A percentile compares a stretch with the other conserved stretches of the same genome.
Evolutionary conservation across 2,113 vertebrate species (phyloP).

Genomic region (Muscicapa adusta): DNA sequence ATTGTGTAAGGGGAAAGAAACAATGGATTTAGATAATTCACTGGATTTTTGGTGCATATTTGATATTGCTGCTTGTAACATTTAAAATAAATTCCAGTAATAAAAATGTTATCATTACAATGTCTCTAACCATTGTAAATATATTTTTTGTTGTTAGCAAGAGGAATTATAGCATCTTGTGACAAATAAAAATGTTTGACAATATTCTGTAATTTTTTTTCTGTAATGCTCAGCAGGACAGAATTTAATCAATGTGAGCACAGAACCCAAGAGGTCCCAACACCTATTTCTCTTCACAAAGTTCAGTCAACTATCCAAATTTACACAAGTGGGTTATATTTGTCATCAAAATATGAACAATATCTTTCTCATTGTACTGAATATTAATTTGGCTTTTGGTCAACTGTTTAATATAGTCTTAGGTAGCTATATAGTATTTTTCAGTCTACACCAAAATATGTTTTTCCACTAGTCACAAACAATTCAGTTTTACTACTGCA

Average conservation of each 20-base stretch:
- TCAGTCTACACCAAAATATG: neutral
- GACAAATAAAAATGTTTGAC: neutral
- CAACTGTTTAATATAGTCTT: conserved; percentile 4
- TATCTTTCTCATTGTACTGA: neutral
- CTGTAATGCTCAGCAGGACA: neutral
- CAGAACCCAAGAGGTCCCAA: neutral
- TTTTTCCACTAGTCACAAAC: neutral
- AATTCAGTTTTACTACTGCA: neutral
- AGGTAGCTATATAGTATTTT: neutral
- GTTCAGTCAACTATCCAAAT: neutral
- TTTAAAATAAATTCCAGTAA: neutral
- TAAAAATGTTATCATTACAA: neutral
- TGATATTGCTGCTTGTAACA: neutral
- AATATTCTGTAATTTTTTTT: neutral
- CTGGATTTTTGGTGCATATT: neutral
- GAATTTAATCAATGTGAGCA: neutral
- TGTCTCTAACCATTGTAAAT: neutral
- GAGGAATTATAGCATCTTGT: neutral
- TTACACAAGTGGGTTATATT: neutral
- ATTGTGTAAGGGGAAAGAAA: conserved; percentile 49
- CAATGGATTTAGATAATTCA: neutral
- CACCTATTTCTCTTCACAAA: neutral
- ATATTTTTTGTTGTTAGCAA: neutral
- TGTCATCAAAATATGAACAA: conserved; percentile 11
- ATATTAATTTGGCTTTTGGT: neutral